Evolutionary conservation across 2,888 invertebrate species (phyloP).

Genomic region (Nomada lathburiana): DNA sequence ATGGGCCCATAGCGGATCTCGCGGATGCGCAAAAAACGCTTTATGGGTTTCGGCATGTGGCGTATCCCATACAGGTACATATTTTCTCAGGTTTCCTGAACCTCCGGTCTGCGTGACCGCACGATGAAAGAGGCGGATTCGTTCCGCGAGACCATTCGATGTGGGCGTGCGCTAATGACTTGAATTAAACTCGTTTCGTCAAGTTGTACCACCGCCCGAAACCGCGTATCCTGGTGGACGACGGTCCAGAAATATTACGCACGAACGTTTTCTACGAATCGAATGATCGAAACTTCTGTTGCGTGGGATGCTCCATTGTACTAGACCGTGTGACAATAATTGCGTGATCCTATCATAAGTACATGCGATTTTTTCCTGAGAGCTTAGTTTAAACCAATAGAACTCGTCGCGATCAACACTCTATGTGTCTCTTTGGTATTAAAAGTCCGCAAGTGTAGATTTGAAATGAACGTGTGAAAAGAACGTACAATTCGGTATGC

Average conservation of each 20-base stretch:
- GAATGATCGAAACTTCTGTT: neutral
- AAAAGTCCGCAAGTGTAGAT: too few relatives aligned
- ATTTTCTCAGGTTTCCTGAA: conserved; percentile 41
- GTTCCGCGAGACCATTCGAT: conserved; percentile 59
- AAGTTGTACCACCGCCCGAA: conserved; percentile 54
- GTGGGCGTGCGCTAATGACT: conserved; percentile 78
- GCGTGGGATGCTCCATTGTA: too few relatives aligned
- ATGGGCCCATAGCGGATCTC: conserved; percentile 33
- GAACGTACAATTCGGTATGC: too few relatives aligned
- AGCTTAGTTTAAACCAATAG: too few relatives aligned
- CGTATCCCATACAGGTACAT: conserved; percentile 53
- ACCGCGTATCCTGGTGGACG: conserved; percentile 34
- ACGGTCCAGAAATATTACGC: conserved; percentile 37
- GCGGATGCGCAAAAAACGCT: conserved; percentile 45
- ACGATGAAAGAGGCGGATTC: conserved; percentile 15
- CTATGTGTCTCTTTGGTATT: too few relatives aligned
- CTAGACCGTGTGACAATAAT: too few relatives aligned
- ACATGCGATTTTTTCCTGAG: too few relatives aligned
- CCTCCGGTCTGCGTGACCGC: neutral
- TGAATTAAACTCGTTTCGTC: conserved; percentile 78
- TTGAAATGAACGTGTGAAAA: too few relatives aligned
- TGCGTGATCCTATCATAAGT: too few relatives aligned
- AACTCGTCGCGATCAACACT: too few relatives aligned
- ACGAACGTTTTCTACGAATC: conserved; percentile 32
- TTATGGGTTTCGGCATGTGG: conserved; percentile 47